Base-by-base conservation (phyloP, 2,797 vertebrate genomes). In the Halcyon chelicuti region DNA sequence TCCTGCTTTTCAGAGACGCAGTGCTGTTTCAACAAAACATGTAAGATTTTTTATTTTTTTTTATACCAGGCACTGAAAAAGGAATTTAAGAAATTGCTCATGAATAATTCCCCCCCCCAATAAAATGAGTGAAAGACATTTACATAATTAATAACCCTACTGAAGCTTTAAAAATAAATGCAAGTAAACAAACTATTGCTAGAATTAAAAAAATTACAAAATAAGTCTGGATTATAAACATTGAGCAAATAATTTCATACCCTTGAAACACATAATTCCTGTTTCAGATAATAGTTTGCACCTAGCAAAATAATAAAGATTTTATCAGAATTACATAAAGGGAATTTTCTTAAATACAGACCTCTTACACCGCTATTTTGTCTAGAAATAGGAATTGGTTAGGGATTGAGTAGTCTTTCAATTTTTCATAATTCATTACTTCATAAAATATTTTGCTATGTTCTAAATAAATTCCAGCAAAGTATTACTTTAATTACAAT, bases 401-500 rank as follows among this genome's bases (percentile, higher is more conserved):
- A 52, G 7, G 12, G 3, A 72, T 22, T 61, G 29, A 77, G 14
- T 6, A 35, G 15, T 21, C 40, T 52, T 52, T 58, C 25, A 10
- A 12, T 40, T 51, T 81, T 90, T 47, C 40, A 2, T 22, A 79
- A 68, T 60, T 63, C 7, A 42, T 35, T 63, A 58, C 10, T 55
- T 52, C 39, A 52, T n/a, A 47, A 81, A 62, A 39, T 44, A 60
- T 35, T 55, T 63, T 80, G 19, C 22, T 35, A 14, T 40, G 22
- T n/a, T 76, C 47, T 51, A 87, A 65, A 71, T 33, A 62, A 49
- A 73, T 28, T 68, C 37, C 28, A 90, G 46, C 25, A 86, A 88
- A 89, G 80, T 46, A 87, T 31, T 95, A 78, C 77, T 90, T 96
- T 81, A 77, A 84, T 86, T 72, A 86, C 70, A 91, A 51, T 79